Evolutionary conservation across 2,888 invertebrate species (phyloP).

Genomic region (Caenorhabditis plicata): DNA sequence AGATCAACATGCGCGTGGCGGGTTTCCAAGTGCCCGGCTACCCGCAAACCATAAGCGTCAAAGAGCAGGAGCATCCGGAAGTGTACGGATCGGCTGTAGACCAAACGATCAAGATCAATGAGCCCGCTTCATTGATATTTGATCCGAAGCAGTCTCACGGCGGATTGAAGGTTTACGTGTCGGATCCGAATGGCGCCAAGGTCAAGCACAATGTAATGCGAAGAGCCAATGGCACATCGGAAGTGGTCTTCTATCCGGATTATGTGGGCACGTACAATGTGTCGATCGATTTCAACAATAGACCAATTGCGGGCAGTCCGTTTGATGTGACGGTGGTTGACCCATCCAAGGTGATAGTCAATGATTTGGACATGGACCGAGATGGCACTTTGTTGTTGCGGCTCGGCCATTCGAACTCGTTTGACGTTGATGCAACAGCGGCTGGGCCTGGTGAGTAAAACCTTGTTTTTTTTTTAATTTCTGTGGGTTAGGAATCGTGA

Average conservation of each 20-base stretch:
- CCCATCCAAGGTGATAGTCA: constrained; percentile 55
- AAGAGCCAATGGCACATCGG: constrained; percentile 49
- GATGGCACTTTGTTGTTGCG: constrained; percentile 57
- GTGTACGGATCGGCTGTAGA: constrained; percentile 70
- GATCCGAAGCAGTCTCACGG: constrained; percentile 67
- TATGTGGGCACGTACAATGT: constrained; percentile 56
- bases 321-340: constrained; percentile 61
- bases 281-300: constrained; percentile 66
- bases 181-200: constrained; percentile 43
- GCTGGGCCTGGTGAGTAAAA: constrained; percentile 62
- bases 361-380: constrained; percentile 48
- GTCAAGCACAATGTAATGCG: constrained; percentile 58
- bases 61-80: constrained; percentile 53
- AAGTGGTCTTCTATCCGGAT: constrained; percentile 60
- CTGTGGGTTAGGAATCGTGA: no score
- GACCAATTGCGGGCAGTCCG: constrained; percentile 70
- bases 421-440: constrained; percentile 63
- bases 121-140: constrained; percentile 69
- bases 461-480: constrained; percentile 2
- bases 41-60: constrained; percentile 54
- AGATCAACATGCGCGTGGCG: constrained; percentile 54
- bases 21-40: constrained; percentile 63
- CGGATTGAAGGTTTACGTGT: constrained; percentile 59
- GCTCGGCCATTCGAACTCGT: constrained; percentile 52
- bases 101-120: constrained; percentile 66